phyloP scores from a whole-genome alignment of 2,888 invertebrate genomes.

The Noctua janthe region DNA sequence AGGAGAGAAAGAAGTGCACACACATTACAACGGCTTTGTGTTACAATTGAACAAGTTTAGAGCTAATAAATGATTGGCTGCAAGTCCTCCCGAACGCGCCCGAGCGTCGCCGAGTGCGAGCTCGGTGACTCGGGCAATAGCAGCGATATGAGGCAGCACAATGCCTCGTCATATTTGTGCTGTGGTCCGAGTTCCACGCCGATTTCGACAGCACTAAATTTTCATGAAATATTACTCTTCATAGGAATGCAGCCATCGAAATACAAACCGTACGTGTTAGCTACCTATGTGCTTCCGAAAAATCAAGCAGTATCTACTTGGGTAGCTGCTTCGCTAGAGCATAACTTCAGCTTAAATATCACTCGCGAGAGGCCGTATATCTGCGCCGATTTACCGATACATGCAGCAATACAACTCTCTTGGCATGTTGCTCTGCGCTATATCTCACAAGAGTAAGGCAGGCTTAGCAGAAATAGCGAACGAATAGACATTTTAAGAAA shows the following conservation, averaged over 20 bases:
- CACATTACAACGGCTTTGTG: slow-evolving; percentile 33
- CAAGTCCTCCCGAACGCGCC: neutral
- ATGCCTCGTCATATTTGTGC: slow-evolving; percentile 15
- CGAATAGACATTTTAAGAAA: slow-evolving; percentile 7
- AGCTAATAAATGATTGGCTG: slow-evolving; percentile 24
- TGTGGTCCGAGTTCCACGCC: neutral
- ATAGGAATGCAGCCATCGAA: neutral
- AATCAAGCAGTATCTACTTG: neutral
- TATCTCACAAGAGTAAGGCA: slow-evolving; percentile 16
- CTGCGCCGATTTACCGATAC: slow-evolving; percentile 21
- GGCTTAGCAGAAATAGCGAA: neutral
- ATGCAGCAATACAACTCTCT: slow-evolving; percentile 17
- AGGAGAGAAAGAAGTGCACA: slow-evolving; percentile 40
- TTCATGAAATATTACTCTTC: neutral
- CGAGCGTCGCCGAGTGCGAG: neutral
- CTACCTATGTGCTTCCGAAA: neutral
- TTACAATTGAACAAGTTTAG: slow-evolving; percentile 26
- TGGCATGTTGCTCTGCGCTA: slow-evolving; percentile 13
- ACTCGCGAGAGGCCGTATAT: slow-evolving; percentile 15
- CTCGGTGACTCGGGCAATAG: slow-evolving; percentile 8
- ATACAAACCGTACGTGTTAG: neutral
- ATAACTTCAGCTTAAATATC: slow-evolving; percentile 23
- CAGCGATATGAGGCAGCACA: neutral
- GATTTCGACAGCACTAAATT: neutral
- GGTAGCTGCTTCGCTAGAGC: neutral